A percentile compares a stretch with the other conserved stretches of the same genome.
phyloP scores from a whole-genome alignment of 2,797 vertebrate genomes.

The Ctenosaura bakeri region DNA sequence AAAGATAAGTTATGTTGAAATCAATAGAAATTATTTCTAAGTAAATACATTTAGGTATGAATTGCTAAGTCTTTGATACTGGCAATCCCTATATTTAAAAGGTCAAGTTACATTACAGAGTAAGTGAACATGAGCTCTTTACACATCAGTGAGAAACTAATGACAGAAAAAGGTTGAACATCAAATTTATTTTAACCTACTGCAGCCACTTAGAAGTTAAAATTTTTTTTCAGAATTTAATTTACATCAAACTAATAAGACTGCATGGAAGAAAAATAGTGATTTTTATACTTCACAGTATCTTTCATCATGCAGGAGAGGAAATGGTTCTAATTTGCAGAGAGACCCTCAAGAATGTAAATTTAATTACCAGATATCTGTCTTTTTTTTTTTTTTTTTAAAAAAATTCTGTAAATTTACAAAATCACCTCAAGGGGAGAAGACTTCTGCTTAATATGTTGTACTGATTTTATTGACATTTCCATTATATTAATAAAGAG shows the following conservation, averaged over 20 bases:
- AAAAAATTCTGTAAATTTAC: not conserved
- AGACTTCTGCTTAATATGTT: not conserved
- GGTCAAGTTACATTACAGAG: not conserved
- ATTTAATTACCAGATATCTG: constrained; percentile 15
- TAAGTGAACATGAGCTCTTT: not conserved
- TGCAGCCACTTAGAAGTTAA: not conserved
- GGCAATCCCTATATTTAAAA: constrained; percentile 4
- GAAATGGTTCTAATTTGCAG: constrained; percentile 11
- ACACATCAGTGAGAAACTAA: not conserved
- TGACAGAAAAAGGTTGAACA: not conserved
- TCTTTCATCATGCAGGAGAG: not conserved
- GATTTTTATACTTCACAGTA: not conserved
- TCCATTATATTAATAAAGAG: not conserved
- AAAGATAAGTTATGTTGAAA: constrained; percentile 13
- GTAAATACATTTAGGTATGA: constrained; percentile 10
- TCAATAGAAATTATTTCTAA: constrained; percentile 19
- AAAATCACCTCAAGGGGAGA: not conserved
- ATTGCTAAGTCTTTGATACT: not conserved
- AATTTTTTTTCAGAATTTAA: not conserved
- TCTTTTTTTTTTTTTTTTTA: not conserved
- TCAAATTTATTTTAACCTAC: not conserved
- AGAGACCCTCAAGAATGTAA: not conserved
- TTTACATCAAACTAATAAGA: not conserved
- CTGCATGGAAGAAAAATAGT: not conserved
- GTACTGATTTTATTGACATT: constrained; percentile 14